Evolutionary conservation across 2,113 vertebrate species (phyloP).

Genomic region (Prinia subflava): DNA sequence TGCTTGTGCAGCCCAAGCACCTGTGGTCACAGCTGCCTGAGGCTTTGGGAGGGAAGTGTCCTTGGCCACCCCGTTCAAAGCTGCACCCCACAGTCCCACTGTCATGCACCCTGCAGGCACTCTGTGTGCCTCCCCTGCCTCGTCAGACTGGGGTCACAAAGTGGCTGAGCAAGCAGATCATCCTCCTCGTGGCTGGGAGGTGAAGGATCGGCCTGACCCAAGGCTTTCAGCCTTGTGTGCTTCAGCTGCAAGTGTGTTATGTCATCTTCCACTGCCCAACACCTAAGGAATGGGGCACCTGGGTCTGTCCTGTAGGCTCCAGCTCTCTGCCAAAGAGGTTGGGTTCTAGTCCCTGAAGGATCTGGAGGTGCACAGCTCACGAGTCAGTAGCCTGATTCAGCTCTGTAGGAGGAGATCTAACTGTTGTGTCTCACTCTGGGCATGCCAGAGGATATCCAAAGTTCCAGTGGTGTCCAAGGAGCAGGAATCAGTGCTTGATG

Average conservation of each 20-base stretch:
- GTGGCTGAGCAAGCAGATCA: neutral
- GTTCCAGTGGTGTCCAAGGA: neutral
- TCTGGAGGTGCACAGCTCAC: neutral
- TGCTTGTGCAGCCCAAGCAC: neutral
- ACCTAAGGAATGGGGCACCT: rapidly evolving
- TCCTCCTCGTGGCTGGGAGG: neutral
- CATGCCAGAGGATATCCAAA: neutral
- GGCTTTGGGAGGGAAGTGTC: neutral
- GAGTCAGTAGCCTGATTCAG: neutral
- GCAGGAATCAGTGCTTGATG: rapidly evolving
- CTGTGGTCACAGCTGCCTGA: neutral
- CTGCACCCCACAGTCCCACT: rapidly evolving
- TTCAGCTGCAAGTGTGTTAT: neutral
- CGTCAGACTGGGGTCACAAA: rapidly evolving
- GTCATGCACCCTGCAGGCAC: rapidly evolving
- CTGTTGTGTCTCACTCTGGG: neutral
- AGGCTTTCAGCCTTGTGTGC: neutral
- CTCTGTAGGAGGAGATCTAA: neutral
- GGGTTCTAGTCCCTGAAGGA: neutral
- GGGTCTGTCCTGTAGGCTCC: neutral
- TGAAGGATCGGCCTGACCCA: neutral
- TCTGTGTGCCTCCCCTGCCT: neutral
- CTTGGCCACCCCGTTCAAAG: neutral
- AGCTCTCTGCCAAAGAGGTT: neutral
- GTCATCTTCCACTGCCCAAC: rapidly evolving